These are phyloP conservation scores for Poecilia gillii DNA, from an alignment of 2,797 vertebrate genomes.

Conservation along the genomic window DNA sequence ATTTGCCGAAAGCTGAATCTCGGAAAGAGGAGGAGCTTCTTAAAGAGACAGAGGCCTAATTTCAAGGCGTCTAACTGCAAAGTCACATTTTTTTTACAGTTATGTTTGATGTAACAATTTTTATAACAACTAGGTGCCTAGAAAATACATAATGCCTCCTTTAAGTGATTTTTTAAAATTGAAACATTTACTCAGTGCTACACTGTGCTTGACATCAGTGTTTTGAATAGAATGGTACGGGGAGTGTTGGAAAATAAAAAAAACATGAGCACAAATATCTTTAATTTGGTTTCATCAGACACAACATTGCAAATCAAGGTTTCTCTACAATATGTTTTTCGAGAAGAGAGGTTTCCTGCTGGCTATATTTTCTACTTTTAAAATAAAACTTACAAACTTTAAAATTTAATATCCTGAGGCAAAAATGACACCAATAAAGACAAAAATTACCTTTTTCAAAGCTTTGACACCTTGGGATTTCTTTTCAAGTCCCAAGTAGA, in stretches of 20 bases:
- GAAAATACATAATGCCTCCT: too few species aligned
- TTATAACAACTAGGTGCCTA: too few species aligned
- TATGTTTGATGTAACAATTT: too few species aligned
- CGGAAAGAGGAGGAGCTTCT: too few species aligned
- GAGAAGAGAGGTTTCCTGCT: not conserved
- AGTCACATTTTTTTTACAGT: too few species aligned
- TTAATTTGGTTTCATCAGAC: too few species aligned
- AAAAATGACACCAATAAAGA: not conserved
- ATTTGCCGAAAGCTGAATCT: too few species aligned
- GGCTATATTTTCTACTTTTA: not conserved
- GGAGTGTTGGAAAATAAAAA: not conserved
- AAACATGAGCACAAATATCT: too few species aligned
- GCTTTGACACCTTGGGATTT: slow-evolving; percentile 87
- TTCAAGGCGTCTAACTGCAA: too few species aligned
- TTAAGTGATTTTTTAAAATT: not conserved
- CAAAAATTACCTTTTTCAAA: slow-evolving; percentile 86
- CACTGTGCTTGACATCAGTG: not conserved
- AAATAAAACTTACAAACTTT: not conserved
- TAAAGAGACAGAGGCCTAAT: too few species aligned
- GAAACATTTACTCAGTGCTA: not conserved
- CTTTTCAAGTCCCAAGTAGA: slow-evolving; percentile 91
- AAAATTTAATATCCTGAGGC: not conserved
- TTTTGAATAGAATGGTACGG: not conserved
- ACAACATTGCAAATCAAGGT: not conserved
- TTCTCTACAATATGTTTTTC: not conserved